Percentiles rank a stretch among this genome's conserved stretches.
Evolutionary conservation across 2,888 invertebrate species (phyloP).

Genomic region (Caenorhabditis sulstoni): DNA sequence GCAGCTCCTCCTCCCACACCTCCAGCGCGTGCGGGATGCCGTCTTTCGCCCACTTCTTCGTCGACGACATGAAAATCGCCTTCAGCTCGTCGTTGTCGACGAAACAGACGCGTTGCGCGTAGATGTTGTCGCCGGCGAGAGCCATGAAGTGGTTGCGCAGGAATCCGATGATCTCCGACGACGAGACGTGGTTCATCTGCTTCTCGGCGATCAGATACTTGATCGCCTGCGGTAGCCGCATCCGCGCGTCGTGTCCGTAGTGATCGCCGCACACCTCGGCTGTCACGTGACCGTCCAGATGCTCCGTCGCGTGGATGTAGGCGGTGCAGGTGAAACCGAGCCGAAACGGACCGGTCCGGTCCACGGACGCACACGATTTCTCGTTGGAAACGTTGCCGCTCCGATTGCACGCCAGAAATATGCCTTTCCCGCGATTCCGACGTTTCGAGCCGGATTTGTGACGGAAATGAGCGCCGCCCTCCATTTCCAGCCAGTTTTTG

Average conservation of each 20-base stretch:
- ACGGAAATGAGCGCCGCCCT: slow-evolving; percentile 73
- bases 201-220: slow-evolving; percentile 69
- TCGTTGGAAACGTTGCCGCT: slow-evolving; percentile 57
- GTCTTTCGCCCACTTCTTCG: slow-evolving; percentile 61
- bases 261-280: slow-evolving; percentile 71
- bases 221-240: slow-evolving; percentile 69
- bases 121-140: slow-evolving; percentile 61
- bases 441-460: slow-evolving; percentile 70
- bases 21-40: slow-evolving; percentile 63
- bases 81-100: slow-evolving; percentile 68
- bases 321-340: slow-evolving; percentile 70
- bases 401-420: slow-evolving; percentile 70
- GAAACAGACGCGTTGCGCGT: slow-evolving; percentile 66
- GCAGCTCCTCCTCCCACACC: slow-evolving; percentile 70
- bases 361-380: neutral
- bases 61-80: slow-evolving; percentile 51
- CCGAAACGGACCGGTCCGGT: slow-evolving; percentile 67
- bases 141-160: slow-evolving; percentile 56
- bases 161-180: slow-evolving; percentile 53
- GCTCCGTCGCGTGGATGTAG: slow-evolving; percentile 68
- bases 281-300: slow-evolving; percentile 62
- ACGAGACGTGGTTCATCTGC: slow-evolving; percentile 56
- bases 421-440: slow-evolving; percentile 65
- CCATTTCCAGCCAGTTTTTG: slow-evolving; percentile 67
- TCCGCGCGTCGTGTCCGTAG: slow-evolving; percentile 71